Base-by-base conservation (phyloP, 2,113 vertebrate genomes). In the Chrysemys picta region DNA sequence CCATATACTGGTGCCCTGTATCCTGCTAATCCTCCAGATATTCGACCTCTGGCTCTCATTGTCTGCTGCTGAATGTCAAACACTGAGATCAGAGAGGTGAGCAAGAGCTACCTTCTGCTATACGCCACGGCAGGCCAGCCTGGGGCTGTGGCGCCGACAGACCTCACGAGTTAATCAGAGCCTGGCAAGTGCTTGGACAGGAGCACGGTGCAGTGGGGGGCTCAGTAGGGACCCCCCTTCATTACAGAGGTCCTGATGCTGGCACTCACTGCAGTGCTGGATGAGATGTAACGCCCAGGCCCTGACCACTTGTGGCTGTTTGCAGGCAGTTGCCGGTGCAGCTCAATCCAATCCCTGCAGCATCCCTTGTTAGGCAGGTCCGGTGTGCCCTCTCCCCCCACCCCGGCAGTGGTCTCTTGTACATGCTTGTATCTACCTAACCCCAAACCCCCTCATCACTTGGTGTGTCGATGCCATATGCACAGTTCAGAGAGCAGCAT, bases 201-300 rank as follows among this genome's bases (percentile, higher is more conserved):
- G 1, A 31, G 3, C 21, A 91, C 10, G 56, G 57, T 80, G 12
- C 21, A 83, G 1, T 38, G 45, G 21, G 81, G 53, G 89, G 19
- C 38, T 75, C 72, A 42, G 72, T 10, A 94, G 84, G 45, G 31
- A 93, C 3, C 5, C 4, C 65, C 65, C 29, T 2, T 91, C 24
- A 8, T 13, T 19, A 0, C 16, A 13, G 10, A 57, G 57, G 5
- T 5, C 45, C 47, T 35, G 1, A 21, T 10, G n/a, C 5, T 10
- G 10, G 5, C 38, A 45, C 72, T 38, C 42, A 13, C 72, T 76
- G 72, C 62, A 19, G 62, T 62, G 13, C 14, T 42, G 69, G 69
- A 38, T 72, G 69, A 72, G n/a, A 72, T 21, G 38, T 17, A 42
- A 25, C 25, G 72, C 19, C 22, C 22, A 45, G 38, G 72, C n/a